phyloP scores from a whole-genome alignment of 1,140 invertebrate genomes.

The Ostrea edulis region DNA sequence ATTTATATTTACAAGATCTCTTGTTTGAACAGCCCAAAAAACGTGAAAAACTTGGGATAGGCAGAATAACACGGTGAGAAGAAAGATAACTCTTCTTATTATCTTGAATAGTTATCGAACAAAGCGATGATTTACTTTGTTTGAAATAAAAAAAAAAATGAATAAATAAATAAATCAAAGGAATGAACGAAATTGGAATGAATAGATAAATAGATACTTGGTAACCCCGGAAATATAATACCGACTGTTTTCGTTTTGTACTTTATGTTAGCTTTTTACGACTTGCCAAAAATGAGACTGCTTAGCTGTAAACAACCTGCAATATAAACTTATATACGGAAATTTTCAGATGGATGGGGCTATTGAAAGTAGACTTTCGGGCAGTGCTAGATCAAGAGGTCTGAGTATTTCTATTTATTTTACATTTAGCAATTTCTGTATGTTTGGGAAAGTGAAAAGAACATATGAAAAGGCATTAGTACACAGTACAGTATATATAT shows the following conservation, averaged over 20 bases:
- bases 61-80: not conserved
- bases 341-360: not conserved
- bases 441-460: not conserved
- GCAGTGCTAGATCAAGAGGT: conserved; percentile 1
- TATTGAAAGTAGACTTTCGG: not conserved
- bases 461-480: too few species aligned
- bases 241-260: not conserved
- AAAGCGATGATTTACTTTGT: not conserved
- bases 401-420: not conserved
- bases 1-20: too few species aligned
- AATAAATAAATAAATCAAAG: not conserved
- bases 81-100: not conserved
- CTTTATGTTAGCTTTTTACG: not conserved
- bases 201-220: not conserved
- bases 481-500: too few species aligned
- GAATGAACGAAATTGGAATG: not conserved
- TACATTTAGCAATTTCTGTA: not conserved
- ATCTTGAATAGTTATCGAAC: not conserved
- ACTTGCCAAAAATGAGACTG: conserved; percentile 11
- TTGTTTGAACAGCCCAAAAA: too few species aligned
- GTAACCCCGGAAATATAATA: not conserved
- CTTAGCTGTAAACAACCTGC: conserved; percentile 1
- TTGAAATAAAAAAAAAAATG: not conserved
- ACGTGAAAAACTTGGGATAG: too few species aligned
- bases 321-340: not conserved